Evolutionary conservation across 2,888 invertebrate genomes (phyloP), one percentile per base, ranked within the genome.

Genomic region (Gastracanthus pulcherrimus): DNA sequence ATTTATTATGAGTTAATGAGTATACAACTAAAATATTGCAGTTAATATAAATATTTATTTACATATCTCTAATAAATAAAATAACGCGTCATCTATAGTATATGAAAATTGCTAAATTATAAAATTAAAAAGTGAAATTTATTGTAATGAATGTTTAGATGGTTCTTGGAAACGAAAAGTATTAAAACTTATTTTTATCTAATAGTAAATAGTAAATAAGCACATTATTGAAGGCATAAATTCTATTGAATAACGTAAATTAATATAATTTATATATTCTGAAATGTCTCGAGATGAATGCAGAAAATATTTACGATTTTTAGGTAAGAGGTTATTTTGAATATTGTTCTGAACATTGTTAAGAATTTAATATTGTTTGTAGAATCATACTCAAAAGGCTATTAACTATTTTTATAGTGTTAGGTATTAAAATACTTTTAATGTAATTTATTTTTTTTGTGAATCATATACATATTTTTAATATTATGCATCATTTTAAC

Each of bases 211-310:
- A 62, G 36, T 11, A 19, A 19, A n/a, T 11, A 31, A 62, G 5
- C 19, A n/a, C 1, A 16, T 7, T n/a, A 34, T n/a, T 62, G 26
- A 23, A 51, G 19, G 51, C 7, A 62, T 36, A n/a, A 4, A 36
- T n/a, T 29, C 1, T 19, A 19, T 13, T 38, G n/a, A 16, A 45
- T 45, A 9, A 19, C 5, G 36, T 70, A 45, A 41, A 48, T 45
- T 45, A 45, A 66, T 45, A 16, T 38, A 31, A 29, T 19, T 38
- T 7, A 34, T 51, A 38, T 55, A 51, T 71, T 79, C 34, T 85
- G 79, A 79, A 70, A 83, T 83, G 83, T 80, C 81, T 69, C 83
- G 74, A 45, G 83, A 82, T 80, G 83, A 83, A 36, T 83, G 83
- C 36, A 83, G 71, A 76, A 83, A 82, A 29, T 80, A 83, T 74